These are phyloP conservation scores for Phenganax marumi DNA, from an alignment of 92 coral and sea anemone genomes.

Conservation along the genomic window DNA sequence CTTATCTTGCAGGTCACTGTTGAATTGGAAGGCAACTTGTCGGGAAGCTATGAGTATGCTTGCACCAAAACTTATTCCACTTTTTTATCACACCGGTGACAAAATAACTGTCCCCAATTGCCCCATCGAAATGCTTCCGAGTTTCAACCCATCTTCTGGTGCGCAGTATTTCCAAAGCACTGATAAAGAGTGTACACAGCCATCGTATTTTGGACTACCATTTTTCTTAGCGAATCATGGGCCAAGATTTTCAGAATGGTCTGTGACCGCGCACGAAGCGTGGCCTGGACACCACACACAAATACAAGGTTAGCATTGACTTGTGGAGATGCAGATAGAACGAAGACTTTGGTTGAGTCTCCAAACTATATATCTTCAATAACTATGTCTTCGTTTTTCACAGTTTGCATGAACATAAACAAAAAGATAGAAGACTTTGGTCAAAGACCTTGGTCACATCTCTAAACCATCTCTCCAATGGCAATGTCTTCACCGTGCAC, in stretches of 20 bases:
- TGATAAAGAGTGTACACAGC: slow-evolving; percentile 47
- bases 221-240: slow-evolving; percentile 81
- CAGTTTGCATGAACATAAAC: too few relatives aligned
- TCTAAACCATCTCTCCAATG: too few relatives aligned
- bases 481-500: too few relatives aligned
- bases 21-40: slow-evolving; percentile 68
- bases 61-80: slow-evolving; percentile 70
- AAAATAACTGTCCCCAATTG: slow-evolving; percentile 85
- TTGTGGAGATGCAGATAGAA: too few relatives aligned
- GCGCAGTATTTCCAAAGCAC: slow-evolving; percentile 71
- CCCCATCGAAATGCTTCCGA: slow-evolving; percentile 87
- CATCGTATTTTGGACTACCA: slow-evolving; percentile 79
- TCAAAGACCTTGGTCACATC: too few relatives aligned
- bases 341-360: too few relatives aligned
- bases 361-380: too few relatives aligned
- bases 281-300: slow-evolving; percentile 96
- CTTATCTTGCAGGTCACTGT: not conserved
- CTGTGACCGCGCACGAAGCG: slow-evolving; percentile 87
- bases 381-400: too few relatives aligned
- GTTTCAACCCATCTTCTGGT: slow-evolving; percentile 87
- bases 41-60: slow-evolving; percentile 76
- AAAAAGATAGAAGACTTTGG: too few relatives aligned
- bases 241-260: slow-evolving; percentile 90
- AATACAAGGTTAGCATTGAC: slow-evolving; percentile 68
- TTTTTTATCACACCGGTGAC: slow-evolving; percentile 50